phyloP scores from a whole-genome alignment of 2,113 vertebrate species.

The Isichthys henryi region DNA sequence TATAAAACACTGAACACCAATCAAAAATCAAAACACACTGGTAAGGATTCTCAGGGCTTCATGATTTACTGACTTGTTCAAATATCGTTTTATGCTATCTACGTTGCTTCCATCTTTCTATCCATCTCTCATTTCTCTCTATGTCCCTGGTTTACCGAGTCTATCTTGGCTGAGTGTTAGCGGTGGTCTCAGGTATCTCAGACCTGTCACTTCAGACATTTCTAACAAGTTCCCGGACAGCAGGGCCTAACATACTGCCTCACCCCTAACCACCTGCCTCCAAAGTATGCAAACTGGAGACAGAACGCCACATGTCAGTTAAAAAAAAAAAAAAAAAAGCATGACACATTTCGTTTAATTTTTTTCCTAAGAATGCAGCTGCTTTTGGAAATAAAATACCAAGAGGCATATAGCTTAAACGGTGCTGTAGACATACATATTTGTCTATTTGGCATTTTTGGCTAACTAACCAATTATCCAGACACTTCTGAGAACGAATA shows the following conservation, averaged over 20 bases:
- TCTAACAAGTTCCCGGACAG: background rate
- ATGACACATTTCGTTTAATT: constrained; percentile 1
- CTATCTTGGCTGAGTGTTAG: background rate
- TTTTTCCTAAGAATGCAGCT: constrained; percentile 2
- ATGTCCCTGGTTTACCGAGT: background rate
- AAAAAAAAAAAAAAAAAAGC: background rate
- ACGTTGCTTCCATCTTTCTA: background rate
- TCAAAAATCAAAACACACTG: background rate
- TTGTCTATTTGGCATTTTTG: constrained; percentile 1
- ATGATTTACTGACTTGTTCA: background rate
- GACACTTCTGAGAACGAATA: background rate
- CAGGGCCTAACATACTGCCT: background rate
- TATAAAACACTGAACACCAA: background rate
- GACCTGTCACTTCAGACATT: background rate
- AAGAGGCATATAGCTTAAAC: background rate
- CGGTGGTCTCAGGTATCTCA: background rate
- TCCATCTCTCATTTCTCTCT: background rate
- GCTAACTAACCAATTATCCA: background rate
- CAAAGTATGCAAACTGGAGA: background rate
- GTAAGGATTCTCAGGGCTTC: background rate
- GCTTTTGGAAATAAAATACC: background rate
- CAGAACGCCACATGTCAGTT: background rate
- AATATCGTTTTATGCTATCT: background rate
- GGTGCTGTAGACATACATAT: background rate
- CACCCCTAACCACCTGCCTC: background rate